A percentile compares a stretch with the other conserved stretches of the same genome.
Conservation (phyloP, 2,797 vertebrate genomes). For the Schizopygopsis malacanthus region DNA sequence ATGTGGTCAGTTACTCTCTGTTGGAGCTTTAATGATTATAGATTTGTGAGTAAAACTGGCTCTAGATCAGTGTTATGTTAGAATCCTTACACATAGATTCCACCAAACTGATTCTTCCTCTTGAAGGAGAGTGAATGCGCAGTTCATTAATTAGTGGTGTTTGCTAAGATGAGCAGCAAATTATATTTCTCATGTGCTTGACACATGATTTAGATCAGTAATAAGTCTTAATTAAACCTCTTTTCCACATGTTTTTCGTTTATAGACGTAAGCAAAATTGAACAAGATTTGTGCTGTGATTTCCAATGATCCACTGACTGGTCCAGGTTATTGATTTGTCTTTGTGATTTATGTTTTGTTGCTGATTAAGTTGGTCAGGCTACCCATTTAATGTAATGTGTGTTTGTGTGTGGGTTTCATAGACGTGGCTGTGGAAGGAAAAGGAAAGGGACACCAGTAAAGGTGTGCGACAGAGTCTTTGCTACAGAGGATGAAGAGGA, state of each 20-base stretch:
- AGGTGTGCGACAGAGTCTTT: constrained; percentile 76
- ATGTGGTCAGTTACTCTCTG: constrained; percentile 26
- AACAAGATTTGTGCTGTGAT: constrained; percentile 28
- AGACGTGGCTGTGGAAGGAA: constrained; percentile 84
- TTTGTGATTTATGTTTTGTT: constrained; percentile 39
- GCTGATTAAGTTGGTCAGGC: constrained; percentile 13
- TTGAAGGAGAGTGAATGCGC: background rate
- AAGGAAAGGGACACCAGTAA: constrained; percentile 83
- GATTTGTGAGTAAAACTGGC: constrained; percentile 9
- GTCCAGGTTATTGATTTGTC: constrained; percentile 42
- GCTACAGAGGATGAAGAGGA: constrained; percentile 80
- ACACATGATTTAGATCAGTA: background rate
- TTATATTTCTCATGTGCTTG: background rate
- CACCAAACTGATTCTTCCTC: background rate
- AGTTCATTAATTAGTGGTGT: constrained; percentile 21
- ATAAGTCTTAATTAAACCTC: background rate
- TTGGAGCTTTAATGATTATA: constrained; percentile 4
- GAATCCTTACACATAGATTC: background rate
- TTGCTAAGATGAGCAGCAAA: constrained; percentile 12
- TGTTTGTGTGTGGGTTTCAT: constrained; percentile 48
- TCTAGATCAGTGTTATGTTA: constrained; percentile 28
- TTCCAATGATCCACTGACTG: constrained; percentile 32
- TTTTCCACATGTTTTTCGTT: constrained; percentile 1
- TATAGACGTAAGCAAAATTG: background rate
- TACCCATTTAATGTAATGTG: constrained; percentile 14